Percentiles rank a stretch among this genome's conserved stretches.
These are phyloP conservation scores for Hemicentrotus pulcherrimus DNA, from an alignment of 35 echinoderm and acorn worm genomes.

Conservation along the genomic window DNA sequence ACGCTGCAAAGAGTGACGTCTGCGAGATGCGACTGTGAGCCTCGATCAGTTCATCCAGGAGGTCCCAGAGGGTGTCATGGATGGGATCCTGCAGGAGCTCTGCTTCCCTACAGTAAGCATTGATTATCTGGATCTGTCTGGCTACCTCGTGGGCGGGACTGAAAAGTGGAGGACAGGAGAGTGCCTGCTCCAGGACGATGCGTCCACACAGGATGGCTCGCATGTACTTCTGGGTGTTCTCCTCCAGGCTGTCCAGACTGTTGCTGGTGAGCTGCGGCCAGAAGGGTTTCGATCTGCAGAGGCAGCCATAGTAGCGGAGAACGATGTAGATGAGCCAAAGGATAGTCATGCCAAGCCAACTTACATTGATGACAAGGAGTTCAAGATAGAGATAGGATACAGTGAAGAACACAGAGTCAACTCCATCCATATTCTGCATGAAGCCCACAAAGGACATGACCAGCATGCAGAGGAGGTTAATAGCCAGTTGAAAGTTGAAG, in stretches of 20 bases:
- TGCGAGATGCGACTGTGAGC: slow-evolving; percentile 84
- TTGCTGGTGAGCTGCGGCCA: slow-evolving; percentile 85
- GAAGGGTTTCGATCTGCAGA: slow-evolving; percentile 71
- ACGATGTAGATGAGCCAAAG: slow-evolving; percentile 80
- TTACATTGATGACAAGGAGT: slow-evolving; percentile 67
- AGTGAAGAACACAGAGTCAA: slow-evolving; percentile 85
- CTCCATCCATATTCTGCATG: slow-evolving; percentile 72
- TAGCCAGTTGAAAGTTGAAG: slow-evolving; percentile 82
- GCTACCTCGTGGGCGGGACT: slow-evolving; percentile 92
- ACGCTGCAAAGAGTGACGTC: slow-evolving; percentile 82
- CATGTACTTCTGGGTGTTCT: slow-evolving; percentile 88
- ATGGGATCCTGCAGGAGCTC: slow-evolving; percentile 85
- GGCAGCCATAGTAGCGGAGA: slow-evolving; percentile 70
- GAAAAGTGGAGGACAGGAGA: slow-evolving; percentile 82
- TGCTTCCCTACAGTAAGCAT: slow-evolving; percentile 96
- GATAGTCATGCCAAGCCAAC: slow-evolving; percentile 78
- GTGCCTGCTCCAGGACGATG: slow-evolving; percentile 85
- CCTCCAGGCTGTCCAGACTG: slow-evolving; percentile 70
- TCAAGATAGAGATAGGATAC: slow-evolving; percentile 66
- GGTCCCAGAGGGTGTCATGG: slow-evolving; percentile 96
- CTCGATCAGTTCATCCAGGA: slow-evolving; percentile 94
- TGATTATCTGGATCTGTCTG: slow-evolving; percentile 96
- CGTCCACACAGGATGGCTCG: slow-evolving; percentile 80
- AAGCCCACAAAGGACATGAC: slow-evolving; percentile 73
- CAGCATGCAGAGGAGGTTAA: slow-evolving; percentile 76